These are phyloP conservation scores for Poecilia wingei DNA, from an alignment of 2,797 vertebrate species.

Conservation along the genomic window DNA sequence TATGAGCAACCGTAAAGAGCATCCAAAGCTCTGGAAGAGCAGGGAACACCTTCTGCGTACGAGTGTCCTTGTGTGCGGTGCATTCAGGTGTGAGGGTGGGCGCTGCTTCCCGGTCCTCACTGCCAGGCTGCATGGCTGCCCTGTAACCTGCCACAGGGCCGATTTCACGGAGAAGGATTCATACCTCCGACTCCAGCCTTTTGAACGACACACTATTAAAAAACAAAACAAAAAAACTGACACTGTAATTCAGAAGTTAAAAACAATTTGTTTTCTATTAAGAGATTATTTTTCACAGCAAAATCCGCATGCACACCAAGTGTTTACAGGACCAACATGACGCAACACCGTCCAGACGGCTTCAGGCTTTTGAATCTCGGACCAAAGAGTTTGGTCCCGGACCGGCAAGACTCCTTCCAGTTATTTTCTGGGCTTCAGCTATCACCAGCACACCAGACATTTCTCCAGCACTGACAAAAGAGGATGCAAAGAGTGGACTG, in stretches of 20 bases:
- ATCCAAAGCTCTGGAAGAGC: not conserved
- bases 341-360: conserved; percentile 35
- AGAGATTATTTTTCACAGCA: conserved; percentile 26
- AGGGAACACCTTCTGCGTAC: conserved; percentile 26
- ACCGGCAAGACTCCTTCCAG: conserved; percentile 47
- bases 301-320: conserved; percentile 58
- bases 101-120: conserved; percentile 42
- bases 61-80: conserved; percentile 31
- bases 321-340: conserved; percentile 69
- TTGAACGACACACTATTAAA: conserved; percentile 21
- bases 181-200: conserved; percentile 21
- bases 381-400: conserved; percentile 67
- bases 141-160: conserved; percentile 51
- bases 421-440: conserved; percentile 51
- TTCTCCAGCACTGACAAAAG: conserved; percentile 62
- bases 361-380: conserved; percentile 47
- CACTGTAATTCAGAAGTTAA: not conserved
- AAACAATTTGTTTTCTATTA: conserved; percentile 2
- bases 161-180: conserved; percentile 12
- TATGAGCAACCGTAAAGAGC: not conserved
- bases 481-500: conserved; percentile 62
- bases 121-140: conserved; percentile 55
- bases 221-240: conserved; percentile 8
- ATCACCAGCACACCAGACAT: conserved; percentile 77
- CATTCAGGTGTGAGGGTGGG: conserved; percentile 47